A percentile compares a stretch with the other conserved stretches of the same genome.
These are phyloP conservation scores for Porites australiensis DNA, from an alignment of 64 coral and sea anemone species.

Conservation along the genomic window DNA sequence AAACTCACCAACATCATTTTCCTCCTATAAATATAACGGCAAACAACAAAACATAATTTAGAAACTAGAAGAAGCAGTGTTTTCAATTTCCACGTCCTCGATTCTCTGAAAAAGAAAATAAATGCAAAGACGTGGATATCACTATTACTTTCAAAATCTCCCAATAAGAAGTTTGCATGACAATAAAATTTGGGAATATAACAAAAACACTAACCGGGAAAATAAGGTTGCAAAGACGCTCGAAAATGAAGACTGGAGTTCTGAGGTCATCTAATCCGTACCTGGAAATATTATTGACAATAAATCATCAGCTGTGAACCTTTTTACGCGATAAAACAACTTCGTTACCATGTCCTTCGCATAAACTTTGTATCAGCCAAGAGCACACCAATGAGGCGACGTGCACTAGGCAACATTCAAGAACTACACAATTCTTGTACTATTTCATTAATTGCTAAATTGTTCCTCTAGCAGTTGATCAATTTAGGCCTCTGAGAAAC, in stretches of 20 bases:
- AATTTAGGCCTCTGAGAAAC: neutral
- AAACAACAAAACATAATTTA: neutral
- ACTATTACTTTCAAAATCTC: too few species aligned
- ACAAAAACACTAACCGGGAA: slow-evolving; percentile 82
- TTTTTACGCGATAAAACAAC: too few species aligned
- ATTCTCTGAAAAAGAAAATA: too few species aligned
- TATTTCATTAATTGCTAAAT: too few species aligned
- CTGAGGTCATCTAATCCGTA: slow-evolving; percentile 97
- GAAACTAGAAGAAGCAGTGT: neutral
- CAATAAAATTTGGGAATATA: neutral
- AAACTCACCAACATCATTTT: slow-evolving; percentile 98
- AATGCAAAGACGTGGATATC: too few species aligned
- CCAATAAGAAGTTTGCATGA: neutral
- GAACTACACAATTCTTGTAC: too few species aligned
- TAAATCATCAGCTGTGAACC: too few species aligned
- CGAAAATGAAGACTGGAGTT: slow-evolving; percentile 98
- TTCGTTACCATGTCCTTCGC: too few species aligned
- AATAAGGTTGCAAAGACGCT: slow-evolving; percentile 95
- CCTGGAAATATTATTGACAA: slow-evolving; percentile 31
- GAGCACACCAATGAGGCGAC: too few species aligned
- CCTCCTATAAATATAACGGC: slow-evolving; percentile 66
- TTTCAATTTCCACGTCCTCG: too few species aligned
- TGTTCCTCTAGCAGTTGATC: neutral
- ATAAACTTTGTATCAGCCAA: too few species aligned
- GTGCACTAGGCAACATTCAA: too few species aligned